Conservation (phyloP, 2,113 vertebrate species). For the Lophura nycthemera region DNA sequence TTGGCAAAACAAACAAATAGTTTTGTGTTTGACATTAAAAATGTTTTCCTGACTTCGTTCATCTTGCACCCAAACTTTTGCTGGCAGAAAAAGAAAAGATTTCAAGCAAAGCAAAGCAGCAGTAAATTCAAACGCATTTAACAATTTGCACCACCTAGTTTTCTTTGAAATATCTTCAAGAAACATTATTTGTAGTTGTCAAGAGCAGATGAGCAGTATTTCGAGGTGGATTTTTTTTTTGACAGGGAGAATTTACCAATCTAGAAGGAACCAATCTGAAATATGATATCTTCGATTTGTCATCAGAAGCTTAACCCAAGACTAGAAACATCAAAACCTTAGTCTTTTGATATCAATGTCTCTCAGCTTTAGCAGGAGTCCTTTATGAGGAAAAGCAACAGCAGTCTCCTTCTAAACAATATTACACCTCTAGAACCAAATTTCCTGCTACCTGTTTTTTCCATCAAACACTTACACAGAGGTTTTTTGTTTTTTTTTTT, state of each 20-base stretch:
- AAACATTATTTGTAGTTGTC: not conserved
- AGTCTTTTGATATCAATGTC: not conserved
- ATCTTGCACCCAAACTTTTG: not conserved
- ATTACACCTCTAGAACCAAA: not conserved
- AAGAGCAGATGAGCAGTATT: not conserved
- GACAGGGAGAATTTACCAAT: not conserved
- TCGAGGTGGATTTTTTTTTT: not conserved
- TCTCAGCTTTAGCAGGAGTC: not conserved
- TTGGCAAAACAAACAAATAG: not conserved
- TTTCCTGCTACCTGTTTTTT: not conserved
- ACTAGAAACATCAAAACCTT: not conserved
- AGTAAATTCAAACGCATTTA: not conserved
- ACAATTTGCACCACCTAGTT: not conserved
- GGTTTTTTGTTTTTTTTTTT: not conserved
- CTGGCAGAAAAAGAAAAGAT: not conserved
- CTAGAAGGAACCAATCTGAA: not conserved
- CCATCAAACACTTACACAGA: not conserved
- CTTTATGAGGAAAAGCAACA: not conserved
- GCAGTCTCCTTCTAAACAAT: not conserved
- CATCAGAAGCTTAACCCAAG: not conserved
- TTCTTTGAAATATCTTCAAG: not conserved
- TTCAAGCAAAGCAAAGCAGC: not conserved
- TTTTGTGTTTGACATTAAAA: fast-evolving
- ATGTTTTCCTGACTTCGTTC: not conserved
- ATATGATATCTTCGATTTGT: not conserved